phyloP scores from a whole-genome alignment of 2,113 vertebrate genomes.

The Saccopteryx leptura region DNA sequence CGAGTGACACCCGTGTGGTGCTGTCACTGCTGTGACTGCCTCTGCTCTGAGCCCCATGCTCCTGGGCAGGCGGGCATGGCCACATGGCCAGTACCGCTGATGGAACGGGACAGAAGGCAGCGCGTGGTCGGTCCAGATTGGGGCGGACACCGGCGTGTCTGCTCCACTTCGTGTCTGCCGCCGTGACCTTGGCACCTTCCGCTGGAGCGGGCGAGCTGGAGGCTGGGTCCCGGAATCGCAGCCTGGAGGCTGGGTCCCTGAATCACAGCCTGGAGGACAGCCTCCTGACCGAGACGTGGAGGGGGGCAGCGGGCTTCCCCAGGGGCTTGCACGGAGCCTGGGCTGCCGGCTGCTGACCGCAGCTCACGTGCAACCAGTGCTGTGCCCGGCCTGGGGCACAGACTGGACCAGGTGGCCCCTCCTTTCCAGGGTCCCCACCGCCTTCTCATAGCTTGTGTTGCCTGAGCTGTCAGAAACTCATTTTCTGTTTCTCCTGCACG shows the following conservation, averaged over 20 bases:
- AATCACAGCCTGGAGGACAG: neutral
- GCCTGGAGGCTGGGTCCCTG: neutral
- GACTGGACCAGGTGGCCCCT: too few species aligned
- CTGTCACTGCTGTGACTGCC: neutral
- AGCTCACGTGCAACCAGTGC: neutral
- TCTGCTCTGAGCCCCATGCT: neutral
- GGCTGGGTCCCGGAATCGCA: neutral
- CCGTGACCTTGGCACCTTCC: neutral
- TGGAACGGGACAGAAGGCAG: too few species aligned
- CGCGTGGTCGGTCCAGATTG: neutral
- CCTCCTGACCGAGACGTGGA: too few species aligned
- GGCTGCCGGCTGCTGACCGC: neutral
- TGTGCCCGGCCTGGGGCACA: too few species aligned
- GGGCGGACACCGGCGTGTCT: accelerated
- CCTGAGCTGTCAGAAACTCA: too few species aligned
- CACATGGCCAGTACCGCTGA: too few species aligned
- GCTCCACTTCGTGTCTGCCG: neutral
- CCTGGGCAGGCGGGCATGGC: neutral
- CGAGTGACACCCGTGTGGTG: too few species aligned
- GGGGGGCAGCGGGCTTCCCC: neutral
- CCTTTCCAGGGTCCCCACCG: too few species aligned
- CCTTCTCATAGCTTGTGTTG: too few species aligned
- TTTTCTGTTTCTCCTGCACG: too few species aligned
- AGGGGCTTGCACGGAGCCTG: too few species aligned
- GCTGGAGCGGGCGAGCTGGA: neutral